Evolutionary conservation across 2,797 vertebrate genomes (phyloP).

Genomic region (Spea hammondii): DNA sequence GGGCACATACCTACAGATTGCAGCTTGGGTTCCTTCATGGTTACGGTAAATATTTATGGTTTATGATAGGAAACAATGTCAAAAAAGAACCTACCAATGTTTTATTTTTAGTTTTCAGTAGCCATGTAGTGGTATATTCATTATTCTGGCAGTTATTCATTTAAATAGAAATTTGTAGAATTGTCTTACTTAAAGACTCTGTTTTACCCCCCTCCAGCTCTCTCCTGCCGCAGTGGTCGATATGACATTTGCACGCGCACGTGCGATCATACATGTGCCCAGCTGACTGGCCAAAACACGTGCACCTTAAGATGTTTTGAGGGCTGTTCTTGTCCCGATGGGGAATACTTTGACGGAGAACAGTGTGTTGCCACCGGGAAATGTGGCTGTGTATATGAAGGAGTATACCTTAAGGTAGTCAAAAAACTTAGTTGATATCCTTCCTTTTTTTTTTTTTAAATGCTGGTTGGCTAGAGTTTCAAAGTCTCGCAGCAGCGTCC

Average conservation of each 20-base stretch:
- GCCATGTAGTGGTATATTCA: no score
- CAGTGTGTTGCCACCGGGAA: conserved; percentile 61
- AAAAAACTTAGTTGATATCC: not conserved
- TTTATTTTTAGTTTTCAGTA: not conserved
- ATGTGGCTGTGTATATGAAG: conserved; percentile 65
- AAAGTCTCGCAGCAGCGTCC: no score
- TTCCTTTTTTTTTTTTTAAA: no score
- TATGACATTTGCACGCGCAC: conserved; percentile 65
- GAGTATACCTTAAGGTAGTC: conserved; percentile 53
- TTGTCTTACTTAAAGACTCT: not conserved
- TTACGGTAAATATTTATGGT: no score
- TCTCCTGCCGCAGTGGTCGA: conserved; percentile 65
- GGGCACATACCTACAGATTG: no score
- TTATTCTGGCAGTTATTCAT: no score
- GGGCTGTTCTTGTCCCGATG: conserved; percentile 67
- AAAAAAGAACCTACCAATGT: no score
- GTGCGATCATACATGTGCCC: conserved; percentile 62
- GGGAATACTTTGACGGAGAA: conserved; percentile 64
- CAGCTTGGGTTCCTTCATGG: no score
- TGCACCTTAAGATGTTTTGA: conserved; percentile 66
- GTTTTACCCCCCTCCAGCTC: conserved; percentile 51
- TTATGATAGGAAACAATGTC: no score
- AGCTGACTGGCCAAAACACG: conserved; percentile 49
- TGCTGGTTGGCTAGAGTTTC: no score
- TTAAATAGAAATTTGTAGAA: no score